These are phyloP conservation scores for Cephus nigrinus DNA, from an alignment of 2,888 invertebrate genomes.

Conservation along the genomic window DNA sequence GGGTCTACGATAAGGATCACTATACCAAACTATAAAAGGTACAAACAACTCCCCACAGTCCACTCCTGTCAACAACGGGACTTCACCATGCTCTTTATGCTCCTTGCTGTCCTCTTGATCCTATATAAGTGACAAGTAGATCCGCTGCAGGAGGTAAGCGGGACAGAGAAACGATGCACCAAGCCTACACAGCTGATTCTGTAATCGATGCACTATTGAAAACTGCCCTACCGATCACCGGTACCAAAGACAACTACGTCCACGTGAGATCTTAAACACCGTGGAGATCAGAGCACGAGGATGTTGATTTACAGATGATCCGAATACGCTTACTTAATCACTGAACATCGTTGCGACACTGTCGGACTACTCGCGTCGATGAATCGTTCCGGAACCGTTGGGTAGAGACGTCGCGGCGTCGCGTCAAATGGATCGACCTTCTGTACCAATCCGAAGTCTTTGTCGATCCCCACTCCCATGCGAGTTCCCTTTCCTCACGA, in stretches of 20 bases:
- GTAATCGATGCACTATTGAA: background rate
- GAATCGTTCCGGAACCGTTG: background rate
- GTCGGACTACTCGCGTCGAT: background rate
- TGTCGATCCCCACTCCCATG: background rate
- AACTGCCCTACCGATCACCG: background rate
- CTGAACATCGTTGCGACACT: background rate
- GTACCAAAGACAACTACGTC: background rate
- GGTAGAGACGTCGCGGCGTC: background rate
- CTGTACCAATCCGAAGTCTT: background rate
- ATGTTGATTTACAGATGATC: background rate
- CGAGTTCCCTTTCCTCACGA: background rate
- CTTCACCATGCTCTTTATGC: background rate
- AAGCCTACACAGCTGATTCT: background rate
- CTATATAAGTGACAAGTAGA: background rate
- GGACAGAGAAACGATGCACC: background rate
- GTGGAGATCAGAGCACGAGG: background rate
- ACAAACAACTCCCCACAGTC: background rate
- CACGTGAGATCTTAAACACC: background rate
- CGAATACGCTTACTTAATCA: background rate
- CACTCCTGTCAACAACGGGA: background rate
- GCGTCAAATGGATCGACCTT: background rate
- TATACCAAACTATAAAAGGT: background rate
- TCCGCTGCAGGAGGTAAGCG: background rate
- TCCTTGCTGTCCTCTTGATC: background rate
- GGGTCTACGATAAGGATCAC: background rate